phyloP scores from a whole-genome alignment of 2,797 vertebrate genomes.

The Bucorvus abyssinicus region DNA sequence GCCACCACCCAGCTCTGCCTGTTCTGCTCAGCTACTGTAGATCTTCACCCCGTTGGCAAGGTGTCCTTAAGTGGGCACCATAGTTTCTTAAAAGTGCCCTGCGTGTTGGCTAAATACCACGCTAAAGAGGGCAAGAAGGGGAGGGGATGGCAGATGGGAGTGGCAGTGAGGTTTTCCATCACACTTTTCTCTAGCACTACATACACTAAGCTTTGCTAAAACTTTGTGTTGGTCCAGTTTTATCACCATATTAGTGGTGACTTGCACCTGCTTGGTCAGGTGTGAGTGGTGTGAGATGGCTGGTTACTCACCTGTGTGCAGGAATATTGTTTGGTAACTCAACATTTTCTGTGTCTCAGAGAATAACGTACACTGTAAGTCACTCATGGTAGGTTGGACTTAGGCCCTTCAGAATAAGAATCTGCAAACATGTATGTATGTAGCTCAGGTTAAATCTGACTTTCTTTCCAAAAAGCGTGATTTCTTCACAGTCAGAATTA shows the following conservation, averaged over 20 bases:
- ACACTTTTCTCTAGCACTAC: background rate
- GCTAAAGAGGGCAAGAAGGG: background rate
- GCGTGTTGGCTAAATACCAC: background rate
- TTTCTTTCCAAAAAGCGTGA: background rate
- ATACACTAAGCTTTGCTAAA: background rate
- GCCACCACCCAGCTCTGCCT: background rate
- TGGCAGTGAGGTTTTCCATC: background rate
- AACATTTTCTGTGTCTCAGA: background rate
- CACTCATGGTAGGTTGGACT: background rate
- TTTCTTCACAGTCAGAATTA: background rate
- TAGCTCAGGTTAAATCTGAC: background rate
- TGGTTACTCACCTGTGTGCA: background rate
- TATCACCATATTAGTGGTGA: background rate
- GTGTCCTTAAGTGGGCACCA: background rate
- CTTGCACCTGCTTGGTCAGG: accelerated
- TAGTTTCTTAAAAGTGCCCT: background rate
- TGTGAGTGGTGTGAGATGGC: background rate
- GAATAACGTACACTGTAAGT: background rate
- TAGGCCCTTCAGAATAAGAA: background rate
- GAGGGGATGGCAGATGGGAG: background rate
- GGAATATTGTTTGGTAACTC: background rate
- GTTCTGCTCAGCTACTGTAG: background rate
- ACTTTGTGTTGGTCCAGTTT: background rate
- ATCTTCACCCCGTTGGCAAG: background rate
- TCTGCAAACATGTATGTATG: accelerated